Conservation (phyloP, 2,797 vertebrate genomes). For the Rhincodon typus region DNA sequence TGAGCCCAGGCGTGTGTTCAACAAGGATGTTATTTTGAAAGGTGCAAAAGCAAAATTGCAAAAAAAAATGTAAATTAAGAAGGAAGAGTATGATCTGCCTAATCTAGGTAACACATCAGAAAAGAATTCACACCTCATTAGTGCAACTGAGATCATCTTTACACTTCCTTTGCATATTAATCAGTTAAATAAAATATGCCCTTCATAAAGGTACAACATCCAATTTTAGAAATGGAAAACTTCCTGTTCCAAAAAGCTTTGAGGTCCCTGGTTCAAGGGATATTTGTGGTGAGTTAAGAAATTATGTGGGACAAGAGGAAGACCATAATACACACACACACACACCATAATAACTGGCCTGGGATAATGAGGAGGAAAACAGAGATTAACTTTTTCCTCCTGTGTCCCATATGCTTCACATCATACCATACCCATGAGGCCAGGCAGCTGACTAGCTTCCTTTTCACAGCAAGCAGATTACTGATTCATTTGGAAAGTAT, state of each 20-base stretch:
- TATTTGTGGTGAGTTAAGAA: too few species aligned
- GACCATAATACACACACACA: too few species aligned
- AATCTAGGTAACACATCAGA: too few species aligned
- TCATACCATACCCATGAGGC: not conserved
- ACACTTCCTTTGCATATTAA: not conserved
- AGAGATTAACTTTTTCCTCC: not conserved
- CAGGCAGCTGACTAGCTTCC: not conserved
- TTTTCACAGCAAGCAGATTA: not conserved
- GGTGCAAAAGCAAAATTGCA: conserved; percentile 2
- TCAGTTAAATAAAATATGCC: not conserved
- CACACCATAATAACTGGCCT: not conserved
- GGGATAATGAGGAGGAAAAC: not conserved
- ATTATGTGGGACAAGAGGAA: not conserved
- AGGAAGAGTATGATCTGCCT: not conserved
- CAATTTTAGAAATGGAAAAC: not conserved
- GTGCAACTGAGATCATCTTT: conserved; percentile 9
- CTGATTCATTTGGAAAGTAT: too few species aligned
- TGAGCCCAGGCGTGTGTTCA: not conserved
- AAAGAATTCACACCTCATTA: not conserved
- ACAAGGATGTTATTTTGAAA: conserved; percentile 30
- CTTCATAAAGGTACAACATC: not conserved
- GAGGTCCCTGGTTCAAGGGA: too few species aligned
- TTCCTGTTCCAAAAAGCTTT: not conserved
- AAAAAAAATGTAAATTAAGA: not conserved
- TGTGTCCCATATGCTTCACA: not conserved